A percentile compares a stretch with the other conserved stretches of the same genome.
Conservation (phyloP, 2,888 invertebrate genomes). For the Steinernema carpocapsae region DNA sequence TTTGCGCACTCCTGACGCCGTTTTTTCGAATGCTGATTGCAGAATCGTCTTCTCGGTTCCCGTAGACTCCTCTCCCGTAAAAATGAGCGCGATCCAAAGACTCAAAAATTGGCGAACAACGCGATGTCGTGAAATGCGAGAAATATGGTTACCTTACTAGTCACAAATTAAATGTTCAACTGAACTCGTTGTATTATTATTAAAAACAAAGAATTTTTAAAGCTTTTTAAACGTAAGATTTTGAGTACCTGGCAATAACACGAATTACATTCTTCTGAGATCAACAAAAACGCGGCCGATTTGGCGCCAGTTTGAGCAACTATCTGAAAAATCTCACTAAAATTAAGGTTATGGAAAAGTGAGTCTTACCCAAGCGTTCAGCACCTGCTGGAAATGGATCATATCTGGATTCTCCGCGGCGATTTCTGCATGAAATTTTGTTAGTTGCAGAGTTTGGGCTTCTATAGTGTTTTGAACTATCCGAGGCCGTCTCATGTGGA, state of each 20-base stretch:
- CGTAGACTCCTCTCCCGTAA: too few relatives aligned
- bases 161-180: too few relatives aligned
- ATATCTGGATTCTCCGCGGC: constrained; percentile 51
- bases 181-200: too few relatives aligned
- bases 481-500: neutral
- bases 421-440: constrained; percentile 44
- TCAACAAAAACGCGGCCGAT: constrained; percentile 48
- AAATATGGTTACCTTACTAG: too few relatives aligned
- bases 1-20: too few relatives aligned
- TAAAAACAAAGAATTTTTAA: too few relatives aligned
- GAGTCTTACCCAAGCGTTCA: constrained; percentile 52
- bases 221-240: too few relatives aligned
- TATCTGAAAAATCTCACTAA: constrained; percentile 44
- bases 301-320: constrained; percentile 42
- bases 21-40: too few relatives aligned
- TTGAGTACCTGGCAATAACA: constrained; percentile 50
- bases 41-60: too few relatives aligned
- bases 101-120: too few relatives aligned
- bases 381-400: constrained; percentile 49
- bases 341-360: neutral
- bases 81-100: too few relatives aligned
- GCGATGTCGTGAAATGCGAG: too few relatives aligned
- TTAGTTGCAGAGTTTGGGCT: constrained; percentile 3
- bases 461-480: neutral
- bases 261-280: constrained; percentile 47